A percentile compares a stretch with the other conserved stretches of the same genome.
Conservation (phyloP, 2,888 invertebrate species). For the Lasioglossum malachurum region DNA sequence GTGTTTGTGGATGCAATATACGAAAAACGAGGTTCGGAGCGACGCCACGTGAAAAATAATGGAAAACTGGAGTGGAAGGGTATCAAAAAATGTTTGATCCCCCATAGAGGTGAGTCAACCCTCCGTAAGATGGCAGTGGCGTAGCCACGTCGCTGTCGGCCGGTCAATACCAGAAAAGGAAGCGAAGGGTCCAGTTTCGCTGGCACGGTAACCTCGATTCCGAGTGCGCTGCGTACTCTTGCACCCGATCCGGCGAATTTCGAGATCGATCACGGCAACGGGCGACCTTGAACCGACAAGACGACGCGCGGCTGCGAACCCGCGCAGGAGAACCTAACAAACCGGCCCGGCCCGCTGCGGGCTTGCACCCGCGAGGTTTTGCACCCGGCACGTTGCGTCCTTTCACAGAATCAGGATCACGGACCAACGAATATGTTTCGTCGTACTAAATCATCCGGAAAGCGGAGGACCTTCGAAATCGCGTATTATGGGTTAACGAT, state of each 20-base stretch:
- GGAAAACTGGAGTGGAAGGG: not conserved
- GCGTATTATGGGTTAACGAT: not conserved
- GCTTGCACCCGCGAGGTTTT: not conserved
- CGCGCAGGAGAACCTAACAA: not conserved
- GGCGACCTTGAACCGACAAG: constrained; percentile 45
- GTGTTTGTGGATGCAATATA: not conserved
- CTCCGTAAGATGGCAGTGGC: constrained; percentile 68
- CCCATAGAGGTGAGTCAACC: constrained; percentile 14
- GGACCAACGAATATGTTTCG: not conserved
- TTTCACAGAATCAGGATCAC: not conserved
- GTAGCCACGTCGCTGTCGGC: constrained; percentile 50
- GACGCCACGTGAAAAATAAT: not conserved
- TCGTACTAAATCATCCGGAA: not conserved
- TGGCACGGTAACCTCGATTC: constrained; percentile 81
- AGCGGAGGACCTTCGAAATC: not conserved
- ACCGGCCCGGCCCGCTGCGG: not conserved
- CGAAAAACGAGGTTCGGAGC: not conserved
- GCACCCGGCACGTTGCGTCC: not conserved
- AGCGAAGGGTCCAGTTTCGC: constrained; percentile 68
- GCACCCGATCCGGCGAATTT: constrained; percentile 20
- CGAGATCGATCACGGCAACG: constrained; percentile 31
- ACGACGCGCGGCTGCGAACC: not conserved
- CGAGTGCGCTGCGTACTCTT: constrained; percentile 31
- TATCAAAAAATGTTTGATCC: constrained; percentile 43
- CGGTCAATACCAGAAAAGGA: constrained; percentile 76